phyloP scores from a whole-genome alignment of 2,888 invertebrate genomes.

The Lasiommata megera region DNA sequence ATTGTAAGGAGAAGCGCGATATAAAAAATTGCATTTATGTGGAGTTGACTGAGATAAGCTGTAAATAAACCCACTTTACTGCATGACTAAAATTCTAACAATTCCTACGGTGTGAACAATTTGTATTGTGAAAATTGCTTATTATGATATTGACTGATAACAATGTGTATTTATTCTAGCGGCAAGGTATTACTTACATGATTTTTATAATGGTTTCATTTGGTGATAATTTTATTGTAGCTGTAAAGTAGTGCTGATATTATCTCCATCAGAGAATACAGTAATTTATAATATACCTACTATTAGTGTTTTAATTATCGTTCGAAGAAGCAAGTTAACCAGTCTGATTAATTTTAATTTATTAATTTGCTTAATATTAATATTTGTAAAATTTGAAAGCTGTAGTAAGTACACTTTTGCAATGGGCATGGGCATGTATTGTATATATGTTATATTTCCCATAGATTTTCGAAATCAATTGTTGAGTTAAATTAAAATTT shows the following conservation, averaged over 20 bases:
- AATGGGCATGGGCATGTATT: too few relatives aligned
- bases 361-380: background rate
- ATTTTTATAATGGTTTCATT: too few relatives aligned
- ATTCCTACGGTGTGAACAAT: conserved; percentile 12
- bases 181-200: too few relatives aligned
- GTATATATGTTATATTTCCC: too few relatives aligned
- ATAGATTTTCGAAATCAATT: too few relatives aligned
- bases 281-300: too few relatives aligned
- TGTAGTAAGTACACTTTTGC: background rate
- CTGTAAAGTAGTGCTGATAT: too few relatives aligned
- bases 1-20: conserved; percentile 32
- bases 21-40: conserved; percentile 37
- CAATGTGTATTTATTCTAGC: conserved; percentile 48
- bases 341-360: background rate
- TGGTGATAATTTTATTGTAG: too few relatives aligned
- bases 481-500: too few relatives aligned
- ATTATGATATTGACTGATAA: conserved; percentile 14
- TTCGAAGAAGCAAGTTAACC: too few relatives aligned
- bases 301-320: too few relatives aligned
- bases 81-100: conserved; percentile 36
- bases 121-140: conserved; percentile 1
- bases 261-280: too few relatives aligned
- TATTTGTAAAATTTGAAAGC: background rate
- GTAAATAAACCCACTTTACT: conserved; percentile 47
- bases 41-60: conserved; percentile 41